Percentiles rank a stretch among this genome's conserved stretches.
These are phyloP conservation scores for Fopius arisanus DNA, from an alignment of 1,140 invertebrate genomes.

Conservation along the genomic window DNA sequence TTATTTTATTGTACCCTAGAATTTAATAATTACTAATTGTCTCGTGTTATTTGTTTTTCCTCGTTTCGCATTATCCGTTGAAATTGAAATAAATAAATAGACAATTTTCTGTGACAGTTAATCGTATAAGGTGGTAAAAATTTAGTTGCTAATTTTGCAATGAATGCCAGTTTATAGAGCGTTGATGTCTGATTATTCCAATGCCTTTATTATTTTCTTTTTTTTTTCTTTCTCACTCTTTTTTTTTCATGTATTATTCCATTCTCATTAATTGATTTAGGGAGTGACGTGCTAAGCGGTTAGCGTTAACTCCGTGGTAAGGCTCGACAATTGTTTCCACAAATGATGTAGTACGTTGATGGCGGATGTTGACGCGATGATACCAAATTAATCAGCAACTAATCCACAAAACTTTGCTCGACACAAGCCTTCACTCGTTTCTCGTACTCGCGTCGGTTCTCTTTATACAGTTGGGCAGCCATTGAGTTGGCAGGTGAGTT, in stretches of 20 bases:
- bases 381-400: slow-evolving; percentile 64
- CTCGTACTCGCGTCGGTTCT: slow-evolving; percentile 94
- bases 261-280: slow-evolving; percentile 42
- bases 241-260: too few species aligned
- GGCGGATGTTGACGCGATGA: slow-evolving; percentile 44
- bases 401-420: slow-evolving; percentile 95
- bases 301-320: slow-evolving; percentile 60
- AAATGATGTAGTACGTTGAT: slow-evolving; percentile 45
- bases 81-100: slow-evolving; percentile 62
- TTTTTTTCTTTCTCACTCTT: neutral
- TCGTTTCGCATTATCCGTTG: slow-evolving; percentile 1
- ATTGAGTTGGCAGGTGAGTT: slow-evolving; percentile 96
- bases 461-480: slow-evolving; percentile 95
- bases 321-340: slow-evolving; percentile 53
- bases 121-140: slow-evolving; percentile 62
- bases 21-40: slow-evolving; percentile 31
- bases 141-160: slow-evolving; percentile 60
- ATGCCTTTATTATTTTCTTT: neutral
- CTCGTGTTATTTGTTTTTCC: slow-evolving; percentile 14
- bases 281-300: slow-evolving; percentile 57
- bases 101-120: slow-evolving; percentile 64
- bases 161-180: slow-evolving; percentile 31
- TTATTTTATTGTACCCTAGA: slow-evolving; percentile 23
- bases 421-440: slow-evolving; percentile 96
- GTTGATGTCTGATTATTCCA: neutral